Base-by-base conservation (phyloP, 2,797 vertebrate species). In the Leptatherina wallacei region DNA sequence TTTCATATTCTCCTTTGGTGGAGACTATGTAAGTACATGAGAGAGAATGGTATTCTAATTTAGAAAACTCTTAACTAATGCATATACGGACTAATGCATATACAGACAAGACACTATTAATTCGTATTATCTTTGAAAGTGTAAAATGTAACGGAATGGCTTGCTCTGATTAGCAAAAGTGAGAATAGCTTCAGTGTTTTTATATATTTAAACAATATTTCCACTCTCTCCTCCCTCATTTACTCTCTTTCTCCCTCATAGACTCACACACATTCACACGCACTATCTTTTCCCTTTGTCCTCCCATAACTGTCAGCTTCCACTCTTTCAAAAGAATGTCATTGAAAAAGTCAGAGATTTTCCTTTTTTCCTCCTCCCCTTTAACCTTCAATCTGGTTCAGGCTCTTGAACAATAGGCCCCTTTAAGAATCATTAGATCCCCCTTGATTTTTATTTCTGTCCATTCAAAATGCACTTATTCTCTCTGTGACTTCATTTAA, bases 41-140 rank as follows among this genome's bases (percentile, higher is more conserved):
- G 88, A 88, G 85, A 73, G 85, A 88, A 91, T 85, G 75, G 81
- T 84, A 73, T 88, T 93, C 87, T 90, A 86, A 91, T 92, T 89
- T 87, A 89, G 89, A 83, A 88, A 89, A 90, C 85, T 90, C 81
- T 78, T 67, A 82, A 87, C 84, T 85, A 82, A 87, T 87, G 80
- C 80, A 76, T 72, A 84, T 89, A 89, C 89, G 82, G 81, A 89
- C 90, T 86, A 89, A 90, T 85, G 85, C 84, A 81, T 83, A 89
- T 78, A 91, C 89, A 91, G 92, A 92, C 87, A 90, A 90, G 91
- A 92, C 87, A 81, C 85, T 91, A 92, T 94, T 94, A 90, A 94
- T 94, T 94, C 85, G 73, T 92, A 94, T 93, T 92, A 93, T 93
- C 90, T 93, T 92, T 92, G 91, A 93, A 93, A 92, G 89, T 91